Conservation (phyloP, 2,888 invertebrate genomes). For the Pemphredon lugubris region DNA sequence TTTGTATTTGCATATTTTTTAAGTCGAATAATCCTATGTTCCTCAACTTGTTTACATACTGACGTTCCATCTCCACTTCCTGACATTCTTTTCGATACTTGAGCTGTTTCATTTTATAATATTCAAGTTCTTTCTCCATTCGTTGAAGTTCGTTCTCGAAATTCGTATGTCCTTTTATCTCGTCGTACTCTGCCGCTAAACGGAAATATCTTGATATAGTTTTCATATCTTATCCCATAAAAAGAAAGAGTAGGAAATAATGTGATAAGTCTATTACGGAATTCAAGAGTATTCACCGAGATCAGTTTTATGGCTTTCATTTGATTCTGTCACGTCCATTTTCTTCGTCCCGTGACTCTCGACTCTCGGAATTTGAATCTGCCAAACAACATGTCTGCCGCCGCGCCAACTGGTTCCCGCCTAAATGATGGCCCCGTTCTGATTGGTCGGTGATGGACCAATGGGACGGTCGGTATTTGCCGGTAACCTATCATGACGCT, state of each 20-base stretch:
- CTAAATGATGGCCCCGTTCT: slow-evolving; percentile 32
- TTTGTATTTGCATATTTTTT: slow-evolving; percentile 31
- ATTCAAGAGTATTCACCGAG: not conserved
- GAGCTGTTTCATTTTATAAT: slow-evolving; percentile 27
- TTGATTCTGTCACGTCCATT: not conserved
- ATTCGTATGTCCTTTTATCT: not conserved
- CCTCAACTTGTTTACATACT: slow-evolving; percentile 31
- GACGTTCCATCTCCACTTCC: slow-evolving; percentile 37
- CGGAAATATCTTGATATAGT: no score
- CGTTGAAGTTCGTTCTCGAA: not conserved
- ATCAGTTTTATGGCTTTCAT: not conserved
- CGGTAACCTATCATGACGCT: not conserved
- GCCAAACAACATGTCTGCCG: slow-evolving; percentile 31
- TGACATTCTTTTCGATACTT: slow-evolving; percentile 31
- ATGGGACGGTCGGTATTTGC: slow-evolving; percentile 24
- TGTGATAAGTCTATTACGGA: no score
- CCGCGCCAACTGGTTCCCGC: slow-evolving; percentile 56
- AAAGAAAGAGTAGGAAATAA: no score
- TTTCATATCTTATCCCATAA: no score
- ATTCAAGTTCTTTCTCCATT: slow-evolving; percentile 24
- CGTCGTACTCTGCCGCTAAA: not conserved
- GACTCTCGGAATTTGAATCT: not conserved
- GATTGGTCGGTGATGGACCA: slow-evolving; percentile 49
- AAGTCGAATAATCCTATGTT: slow-evolving; percentile 51
- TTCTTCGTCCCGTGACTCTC: not conserved